phyloP scores from a whole-genome alignment of 2,113 vertebrate species.

The Phasianus colchicus region DNA sequence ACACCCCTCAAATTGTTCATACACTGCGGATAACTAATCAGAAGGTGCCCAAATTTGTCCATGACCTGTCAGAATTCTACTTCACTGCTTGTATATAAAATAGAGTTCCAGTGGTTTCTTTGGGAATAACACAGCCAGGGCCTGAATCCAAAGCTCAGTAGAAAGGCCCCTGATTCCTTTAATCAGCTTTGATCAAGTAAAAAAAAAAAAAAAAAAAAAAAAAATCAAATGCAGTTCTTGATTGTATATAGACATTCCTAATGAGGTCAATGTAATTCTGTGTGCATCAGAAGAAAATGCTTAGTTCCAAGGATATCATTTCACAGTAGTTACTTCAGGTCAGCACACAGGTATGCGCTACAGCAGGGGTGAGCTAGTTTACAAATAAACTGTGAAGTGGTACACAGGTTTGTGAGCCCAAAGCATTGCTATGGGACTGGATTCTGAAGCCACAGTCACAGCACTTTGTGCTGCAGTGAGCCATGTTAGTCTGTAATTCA shows the following conservation, averaged over 20 bases:
- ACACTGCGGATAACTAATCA: conserved; percentile 31
- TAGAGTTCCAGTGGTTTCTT: conserved; percentile 17
- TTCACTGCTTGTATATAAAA: not conserved
- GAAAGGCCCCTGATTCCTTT: conserved; percentile 26
- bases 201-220: not conserved
- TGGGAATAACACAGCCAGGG: not conserved
- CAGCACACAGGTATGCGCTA: not conserved
- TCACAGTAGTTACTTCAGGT: conserved; percentile 31
- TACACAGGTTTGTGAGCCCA: not conserved
- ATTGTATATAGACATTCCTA: not conserved
- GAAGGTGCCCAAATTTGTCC: not conserved
- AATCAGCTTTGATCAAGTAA: not conserved
- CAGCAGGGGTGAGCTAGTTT: not conserved
- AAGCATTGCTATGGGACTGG: not conserved
- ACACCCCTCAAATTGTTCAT: not conserved
- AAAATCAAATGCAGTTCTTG: not conserved
- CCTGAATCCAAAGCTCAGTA: not conserved
- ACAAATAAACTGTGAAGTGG: not conserved
- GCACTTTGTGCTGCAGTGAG: not conserved
- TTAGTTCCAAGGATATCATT: not conserved
- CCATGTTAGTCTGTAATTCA: not conserved
- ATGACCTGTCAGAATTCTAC: conserved; percentile 16
- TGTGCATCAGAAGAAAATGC: not conserved
- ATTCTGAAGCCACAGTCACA: not conserved
- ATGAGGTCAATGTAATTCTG: not conserved